Percentiles rank a stretch among this genome's conserved stretches.
These are phyloP conservation scores for Epizoanthus scotinus DNA, from an alignment of 92 coral and sea anemone genomes.

Conservation along the genomic window DNA sequence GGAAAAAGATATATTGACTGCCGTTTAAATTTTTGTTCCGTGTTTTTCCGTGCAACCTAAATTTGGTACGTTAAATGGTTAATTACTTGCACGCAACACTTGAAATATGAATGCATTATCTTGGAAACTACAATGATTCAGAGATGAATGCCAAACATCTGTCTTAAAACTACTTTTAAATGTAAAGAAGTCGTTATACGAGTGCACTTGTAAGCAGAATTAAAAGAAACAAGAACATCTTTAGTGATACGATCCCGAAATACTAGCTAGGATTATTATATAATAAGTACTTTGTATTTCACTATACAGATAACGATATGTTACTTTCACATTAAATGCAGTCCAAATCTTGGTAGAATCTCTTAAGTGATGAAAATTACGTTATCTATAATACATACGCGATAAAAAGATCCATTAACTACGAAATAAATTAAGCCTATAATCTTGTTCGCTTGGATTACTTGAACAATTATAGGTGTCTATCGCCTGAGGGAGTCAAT, in stretches of 20 bases:
- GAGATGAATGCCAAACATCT: no score
- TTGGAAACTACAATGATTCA: no score
- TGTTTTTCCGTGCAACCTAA: no score
- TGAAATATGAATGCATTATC: no score
- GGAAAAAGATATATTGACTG: no score
- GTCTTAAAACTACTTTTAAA: no score
- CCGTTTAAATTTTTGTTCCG: no score
- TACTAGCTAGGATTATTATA: not conserved
- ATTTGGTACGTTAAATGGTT: no score
- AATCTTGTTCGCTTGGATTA: not conserved
- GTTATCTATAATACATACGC: not conserved
- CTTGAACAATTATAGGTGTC: not conserved
- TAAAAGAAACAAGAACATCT: no score
- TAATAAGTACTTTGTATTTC: not conserved
- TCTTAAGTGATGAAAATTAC: slow-evolving; percentile 11
- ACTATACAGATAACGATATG: not conserved
- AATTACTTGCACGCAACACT: no score
- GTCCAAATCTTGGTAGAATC: not conserved
- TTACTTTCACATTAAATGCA: not conserved
- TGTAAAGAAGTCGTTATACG: no score
- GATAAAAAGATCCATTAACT: slow-evolving; percentile 4
- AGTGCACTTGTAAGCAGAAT: no score
- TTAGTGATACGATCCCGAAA: not conserved
- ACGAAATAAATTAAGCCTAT: not conserved
- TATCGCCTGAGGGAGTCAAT: not conserved